phyloP scores from a whole-genome alignment of 2,113 vertebrate species.

The Pelobates fuscus region DNA sequence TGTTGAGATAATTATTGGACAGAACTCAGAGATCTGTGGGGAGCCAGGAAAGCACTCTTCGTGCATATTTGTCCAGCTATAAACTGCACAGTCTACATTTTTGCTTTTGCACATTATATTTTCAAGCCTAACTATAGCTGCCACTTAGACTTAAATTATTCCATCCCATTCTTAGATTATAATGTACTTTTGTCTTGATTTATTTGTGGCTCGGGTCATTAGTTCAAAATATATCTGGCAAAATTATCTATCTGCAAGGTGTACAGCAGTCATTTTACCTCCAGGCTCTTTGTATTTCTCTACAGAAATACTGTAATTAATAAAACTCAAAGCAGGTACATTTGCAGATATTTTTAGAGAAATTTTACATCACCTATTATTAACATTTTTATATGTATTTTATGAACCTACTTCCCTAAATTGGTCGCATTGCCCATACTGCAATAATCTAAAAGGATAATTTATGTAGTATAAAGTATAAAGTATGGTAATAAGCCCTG shows the following conservation, averaged over 20 bases:
- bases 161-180: constrained; percentile 47
- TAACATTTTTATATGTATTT: constrained; percentile 39
- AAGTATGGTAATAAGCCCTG: neutral
- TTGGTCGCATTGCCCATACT: constrained; percentile 1
- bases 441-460: constrained; percentile 11
- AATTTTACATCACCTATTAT: constrained; percentile 27
- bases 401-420: constrained; percentile 31
- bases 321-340: constrained; percentile 28
- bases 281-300: constrained; percentile 44
- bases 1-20: constrained; percentile 68
- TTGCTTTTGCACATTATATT: constrained; percentile 55
- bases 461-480: constrained; percentile 4
- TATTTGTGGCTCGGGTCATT: constrained; percentile 49
- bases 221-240: constrained; percentile 50
- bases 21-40: constrained; percentile 53
- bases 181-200: constrained; percentile 51
- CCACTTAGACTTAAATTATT: constrained; percentile 50
- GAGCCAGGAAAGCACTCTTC: constrained; percentile 67
- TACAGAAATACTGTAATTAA: constrained; percentile 40
- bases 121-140: constrained; percentile 33
- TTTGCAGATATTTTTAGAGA: constrained; percentile 36
- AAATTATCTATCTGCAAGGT: constrained; percentile 24
- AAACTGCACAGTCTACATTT: constrained; percentile 59
- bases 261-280: constrained; percentile 43
- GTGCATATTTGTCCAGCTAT: constrained; percentile 51